Evolutionary conservation across 1,140 invertebrate genomes (phyloP).

Genomic region (Latrodectus geometricus): DNA sequence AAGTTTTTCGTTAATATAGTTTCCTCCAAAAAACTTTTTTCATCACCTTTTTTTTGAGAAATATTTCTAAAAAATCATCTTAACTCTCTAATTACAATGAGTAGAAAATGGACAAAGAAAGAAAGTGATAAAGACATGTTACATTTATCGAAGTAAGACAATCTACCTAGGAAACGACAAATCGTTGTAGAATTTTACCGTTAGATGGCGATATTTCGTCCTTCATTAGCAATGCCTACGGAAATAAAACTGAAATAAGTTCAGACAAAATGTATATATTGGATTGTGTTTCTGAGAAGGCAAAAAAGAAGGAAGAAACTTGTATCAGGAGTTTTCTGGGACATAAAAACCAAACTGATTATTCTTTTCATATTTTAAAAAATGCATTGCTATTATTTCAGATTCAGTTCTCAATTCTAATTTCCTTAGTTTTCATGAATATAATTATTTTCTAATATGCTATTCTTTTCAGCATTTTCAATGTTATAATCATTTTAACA

Average conservation of each 20-base stretch:
- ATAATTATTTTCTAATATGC: not conserved
- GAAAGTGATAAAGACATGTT: not conserved
- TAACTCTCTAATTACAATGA: constrained; percentile 10
- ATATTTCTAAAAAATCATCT: not conserved
- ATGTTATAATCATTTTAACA: not conserved
- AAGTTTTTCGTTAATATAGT: constrained; percentile 30
- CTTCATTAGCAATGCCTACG: not conserved
- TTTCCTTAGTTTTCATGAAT: not conserved
- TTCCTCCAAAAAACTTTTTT: constrained; percentile 10
- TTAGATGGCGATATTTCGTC: not conserved
- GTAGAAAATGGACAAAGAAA: not conserved
- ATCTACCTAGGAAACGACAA: not conserved
- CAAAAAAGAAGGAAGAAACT: not conserved
- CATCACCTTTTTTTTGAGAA: not conserved
- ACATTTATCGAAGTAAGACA: constrained; percentile 2
- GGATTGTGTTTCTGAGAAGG: not conserved
- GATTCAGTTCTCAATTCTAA: not conserved
- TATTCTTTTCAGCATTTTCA: not conserved
- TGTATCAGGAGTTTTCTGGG: not conserved
- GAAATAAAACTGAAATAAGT: not conserved
- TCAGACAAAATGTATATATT: not conserved
- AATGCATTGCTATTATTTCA: not conserved
- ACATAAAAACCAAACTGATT: not conserved
- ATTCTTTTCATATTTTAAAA: not conserved
- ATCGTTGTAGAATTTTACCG: not conserved